Percentiles rank a stretch among this genome's conserved stretches.
Conservation (phyloP, 2,113 vertebrate species). For the Mormyrus iriodes region DNA sequence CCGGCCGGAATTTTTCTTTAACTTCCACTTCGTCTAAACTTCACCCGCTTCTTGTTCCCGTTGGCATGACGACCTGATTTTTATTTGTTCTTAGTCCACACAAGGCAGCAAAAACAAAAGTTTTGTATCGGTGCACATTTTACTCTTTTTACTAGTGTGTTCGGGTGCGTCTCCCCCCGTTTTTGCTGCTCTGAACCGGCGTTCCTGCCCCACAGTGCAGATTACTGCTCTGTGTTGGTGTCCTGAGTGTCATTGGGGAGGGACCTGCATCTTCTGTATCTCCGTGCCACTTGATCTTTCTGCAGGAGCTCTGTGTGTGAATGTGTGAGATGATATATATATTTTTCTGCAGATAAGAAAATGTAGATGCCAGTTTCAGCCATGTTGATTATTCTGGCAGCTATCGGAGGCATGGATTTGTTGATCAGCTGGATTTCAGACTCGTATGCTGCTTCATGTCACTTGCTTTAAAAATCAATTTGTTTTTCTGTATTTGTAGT, state of each 20-base stretch:
- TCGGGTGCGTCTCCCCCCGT: background rate
- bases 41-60: background rate
- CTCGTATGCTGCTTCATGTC: background rate
- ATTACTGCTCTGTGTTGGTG: background rate
- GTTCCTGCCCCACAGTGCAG: background rate
- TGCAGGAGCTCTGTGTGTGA: background rate
- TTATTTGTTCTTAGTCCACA: background rate
- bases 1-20: background rate
- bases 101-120: background rate
- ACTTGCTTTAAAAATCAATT: background rate
- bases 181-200: background rate
- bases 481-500: background rate
- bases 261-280: background rate
- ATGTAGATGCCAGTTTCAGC: background rate
- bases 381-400: background rate
- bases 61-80: background rate
- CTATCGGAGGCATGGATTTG: background rate
- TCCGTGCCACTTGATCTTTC: background rate
- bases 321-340: background rate
- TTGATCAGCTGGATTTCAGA: background rate
- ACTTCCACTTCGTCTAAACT: background rate
- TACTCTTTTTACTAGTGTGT: constrained; percentile 8
- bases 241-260: background rate
- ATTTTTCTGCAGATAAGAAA: background rate
- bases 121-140: background rate